These are phyloP conservation scores for Drosophila burlai DNA, from an alignment of 1,140 invertebrate species.

Conservation along the genomic window DNA sequence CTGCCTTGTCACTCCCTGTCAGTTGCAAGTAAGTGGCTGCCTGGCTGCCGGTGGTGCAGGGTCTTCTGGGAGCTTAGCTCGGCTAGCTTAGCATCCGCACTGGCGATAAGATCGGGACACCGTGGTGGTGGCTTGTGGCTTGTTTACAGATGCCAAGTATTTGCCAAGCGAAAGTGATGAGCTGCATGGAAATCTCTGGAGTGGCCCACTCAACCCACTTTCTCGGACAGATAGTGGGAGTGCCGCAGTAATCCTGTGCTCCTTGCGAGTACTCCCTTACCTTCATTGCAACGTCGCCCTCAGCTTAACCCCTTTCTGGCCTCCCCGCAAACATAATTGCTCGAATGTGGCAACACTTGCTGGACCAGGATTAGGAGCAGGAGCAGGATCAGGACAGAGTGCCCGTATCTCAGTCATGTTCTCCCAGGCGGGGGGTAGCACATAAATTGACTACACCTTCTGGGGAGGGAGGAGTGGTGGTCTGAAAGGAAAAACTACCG, in stretches of 20 bases:
- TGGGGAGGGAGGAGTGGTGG: background rate
- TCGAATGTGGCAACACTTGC: constrained; percentile 64
- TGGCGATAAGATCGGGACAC: constrained; percentile 45
- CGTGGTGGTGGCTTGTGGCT: background rate
- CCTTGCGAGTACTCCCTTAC: constrained; percentile 5
- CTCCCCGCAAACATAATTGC: constrained; percentile 71
- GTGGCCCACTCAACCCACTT: constrained; percentile 22
- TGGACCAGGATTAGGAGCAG: background rate
- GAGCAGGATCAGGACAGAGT: constrained; percentile 8
- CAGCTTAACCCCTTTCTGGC: no score
- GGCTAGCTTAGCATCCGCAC: constrained; percentile 16
- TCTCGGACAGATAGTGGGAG: background rate
- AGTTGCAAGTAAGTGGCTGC: constrained; percentile 69
- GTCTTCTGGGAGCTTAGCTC: constrained; percentile 11
- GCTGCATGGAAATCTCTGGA: constrained; percentile 20
- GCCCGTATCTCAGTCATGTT: constrained; percentile 38
- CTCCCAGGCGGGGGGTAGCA: constrained; percentile 40
- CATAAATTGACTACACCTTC: constrained; percentile 63
- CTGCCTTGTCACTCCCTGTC: constrained; percentile 71
- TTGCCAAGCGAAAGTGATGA: constrained; percentile 43
- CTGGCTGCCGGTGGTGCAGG: constrained; percentile 13
- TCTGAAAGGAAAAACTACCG: constrained; percentile 56
- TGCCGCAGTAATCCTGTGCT: constrained; percentile 9
- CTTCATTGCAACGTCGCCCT: no score
- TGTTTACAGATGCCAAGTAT: constrained; percentile 35